phyloP scores from a whole-genome alignment of 2,113 vertebrate genomes.

The Parotia lawesii region DNA sequence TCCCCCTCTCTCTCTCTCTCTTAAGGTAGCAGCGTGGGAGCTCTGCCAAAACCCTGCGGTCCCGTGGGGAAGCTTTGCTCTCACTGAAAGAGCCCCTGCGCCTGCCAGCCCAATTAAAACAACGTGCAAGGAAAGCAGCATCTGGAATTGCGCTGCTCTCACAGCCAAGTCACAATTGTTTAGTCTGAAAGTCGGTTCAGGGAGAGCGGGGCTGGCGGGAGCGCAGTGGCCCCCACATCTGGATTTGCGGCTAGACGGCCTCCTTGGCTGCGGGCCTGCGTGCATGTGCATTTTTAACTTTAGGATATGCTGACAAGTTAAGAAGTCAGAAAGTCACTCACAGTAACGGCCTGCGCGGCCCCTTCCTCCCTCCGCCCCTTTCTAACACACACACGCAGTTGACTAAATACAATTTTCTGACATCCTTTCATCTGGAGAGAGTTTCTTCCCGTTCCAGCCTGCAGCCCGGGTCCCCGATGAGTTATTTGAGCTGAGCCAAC shows the following conservation, averaged over 20 bases:
- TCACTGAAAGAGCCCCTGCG: conserved; percentile 81
- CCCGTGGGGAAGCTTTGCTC: conserved; percentile 74
- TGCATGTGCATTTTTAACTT: conserved; percentile 83
- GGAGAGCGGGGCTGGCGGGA: conserved; percentile 73
- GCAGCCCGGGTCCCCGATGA: conserved; percentile 43
- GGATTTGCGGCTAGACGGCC: conserved; percentile 80
- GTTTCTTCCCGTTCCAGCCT: conserved; percentile 60
- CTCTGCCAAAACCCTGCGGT: conserved; percentile 76
- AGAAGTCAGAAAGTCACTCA: conserved; percentile 81
- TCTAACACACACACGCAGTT: conserved; percentile 51
- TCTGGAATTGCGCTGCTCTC: conserved; percentile 93
- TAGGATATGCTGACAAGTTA: conserved; percentile 84
- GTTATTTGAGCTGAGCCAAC: conserved; percentile 59
- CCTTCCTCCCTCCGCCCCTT: conserved; percentile 67
- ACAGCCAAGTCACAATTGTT: conserved; percentile 97
- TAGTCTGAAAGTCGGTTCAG: conserved; percentile 89
- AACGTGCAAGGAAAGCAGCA: conserved; percentile 81
- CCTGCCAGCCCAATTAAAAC: conserved; percentile 87
- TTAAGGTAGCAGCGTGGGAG: conserved; percentile 73
- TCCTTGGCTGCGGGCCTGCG: conserved; percentile 78
- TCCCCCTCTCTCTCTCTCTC: conserved; percentile 60
- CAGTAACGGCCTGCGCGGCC: conserved; percentile 47
- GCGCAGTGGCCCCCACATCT: conserved; percentile 80
- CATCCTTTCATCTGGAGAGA: conserved; percentile 68
- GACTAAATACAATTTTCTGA: conserved; percentile 66